Evolutionary conservation across 2,797 vertebrate species (phyloP).

Genomic region (Clarias platycephalus): DNA sequence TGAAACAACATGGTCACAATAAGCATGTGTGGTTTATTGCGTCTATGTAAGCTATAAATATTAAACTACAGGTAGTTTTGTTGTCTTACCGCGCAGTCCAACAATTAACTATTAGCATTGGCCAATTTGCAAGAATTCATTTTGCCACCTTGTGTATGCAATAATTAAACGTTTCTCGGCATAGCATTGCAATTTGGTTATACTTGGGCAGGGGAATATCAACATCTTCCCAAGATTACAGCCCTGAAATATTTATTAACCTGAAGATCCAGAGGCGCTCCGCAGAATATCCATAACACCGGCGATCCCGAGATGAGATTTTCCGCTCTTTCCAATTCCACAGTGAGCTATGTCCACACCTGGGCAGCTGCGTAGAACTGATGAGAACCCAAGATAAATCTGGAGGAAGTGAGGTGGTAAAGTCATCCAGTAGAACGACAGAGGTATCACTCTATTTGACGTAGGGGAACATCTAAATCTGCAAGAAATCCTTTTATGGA

Average conservation of each 20-base stretch:
- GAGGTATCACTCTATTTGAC: conserved; percentile 6
- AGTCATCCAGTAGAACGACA: conserved; percentile 9
- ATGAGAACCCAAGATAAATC: conserved; percentile 8
- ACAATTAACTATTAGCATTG: neutral
- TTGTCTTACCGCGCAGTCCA: neutral
- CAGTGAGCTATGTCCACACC: neutral
- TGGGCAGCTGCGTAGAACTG: neutral
- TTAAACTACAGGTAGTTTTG: neutral
- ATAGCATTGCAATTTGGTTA: neutral
- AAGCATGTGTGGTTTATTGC: neutral
- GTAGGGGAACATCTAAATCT: conserved; percentile 14
- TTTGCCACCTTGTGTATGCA: neutral
- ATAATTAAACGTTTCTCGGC: neutral
- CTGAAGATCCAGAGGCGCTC: neutral
- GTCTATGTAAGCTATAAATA: neutral
- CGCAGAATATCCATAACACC: neutral
- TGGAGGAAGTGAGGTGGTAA: conserved; percentile 1
- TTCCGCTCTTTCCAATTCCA: conserved; percentile 9
- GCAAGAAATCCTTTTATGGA: conserved; percentile 17
- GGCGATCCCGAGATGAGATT: conserved; percentile 9
- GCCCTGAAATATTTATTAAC: conserved; percentile 11
- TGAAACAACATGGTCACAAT: neutral
- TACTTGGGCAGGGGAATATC: neutral
- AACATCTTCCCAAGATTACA: neutral
- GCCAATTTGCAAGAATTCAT: neutral